Evolutionary conservation across 2,113 vertebrate species (phyloP).

Genomic region (Pseudopodoces humilis): DNA sequence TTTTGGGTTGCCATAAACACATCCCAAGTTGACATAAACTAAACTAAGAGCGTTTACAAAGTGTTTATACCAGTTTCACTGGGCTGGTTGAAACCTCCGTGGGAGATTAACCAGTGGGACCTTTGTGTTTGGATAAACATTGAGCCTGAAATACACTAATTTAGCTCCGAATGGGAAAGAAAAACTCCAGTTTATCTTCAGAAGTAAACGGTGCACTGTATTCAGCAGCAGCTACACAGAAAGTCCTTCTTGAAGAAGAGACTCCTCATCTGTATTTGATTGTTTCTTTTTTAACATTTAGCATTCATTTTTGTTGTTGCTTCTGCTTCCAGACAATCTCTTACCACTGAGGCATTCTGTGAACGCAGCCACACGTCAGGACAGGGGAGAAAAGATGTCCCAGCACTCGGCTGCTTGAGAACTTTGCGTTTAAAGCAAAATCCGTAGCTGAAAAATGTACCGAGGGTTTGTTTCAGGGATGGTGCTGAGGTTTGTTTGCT

Average conservation of each 20-base stretch:
- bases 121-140: conserved; percentile 40
- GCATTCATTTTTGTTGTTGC: neutral
- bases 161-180: neutral
- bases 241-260: neutral
- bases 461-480: neutral
- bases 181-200: neutral
- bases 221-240: neutral
- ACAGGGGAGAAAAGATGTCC: neutral
- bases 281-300: neutral
- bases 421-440: neutral
- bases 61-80: conserved; percentile 5
- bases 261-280: neutral
- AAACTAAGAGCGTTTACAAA: neutral
- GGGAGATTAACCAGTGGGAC: neutral
- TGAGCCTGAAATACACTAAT: neutral
- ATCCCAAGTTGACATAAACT: conserved; percentile 23
- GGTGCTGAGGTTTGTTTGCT: neutral
- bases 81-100: neutral
- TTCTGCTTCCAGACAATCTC: neutral
- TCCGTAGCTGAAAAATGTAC: neutral
- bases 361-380: neutral
- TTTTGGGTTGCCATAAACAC: conserved; percentile 51
- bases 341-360: neutral
- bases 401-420: neutral
- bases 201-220: neutral